Conservation (phyloP, 2,888 invertebrate genomes). For the Epirrhoe alternata region DNA sequence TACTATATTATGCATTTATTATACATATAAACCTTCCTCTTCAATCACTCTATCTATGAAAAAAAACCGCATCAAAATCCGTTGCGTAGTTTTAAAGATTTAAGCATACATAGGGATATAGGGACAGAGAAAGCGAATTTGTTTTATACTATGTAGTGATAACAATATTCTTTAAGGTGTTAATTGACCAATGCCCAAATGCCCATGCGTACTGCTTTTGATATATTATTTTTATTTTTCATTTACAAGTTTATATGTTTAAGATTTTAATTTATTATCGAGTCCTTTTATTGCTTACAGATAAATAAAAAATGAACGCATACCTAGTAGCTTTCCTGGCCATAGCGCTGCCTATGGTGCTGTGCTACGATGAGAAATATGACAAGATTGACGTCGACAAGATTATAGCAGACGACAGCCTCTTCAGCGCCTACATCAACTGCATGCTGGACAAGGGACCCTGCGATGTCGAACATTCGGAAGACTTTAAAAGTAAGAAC, state of each 20-base stretch:
- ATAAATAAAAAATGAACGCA: conserved; percentile 49
- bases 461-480: conserved; percentile 63
- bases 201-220: too few relatives aligned
- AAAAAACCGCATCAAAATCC: too few relatives aligned
- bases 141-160: too few relatives aligned
- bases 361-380: conserved; percentile 69
- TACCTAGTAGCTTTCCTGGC: conserved; percentile 49
- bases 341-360: conserved; percentile 48
- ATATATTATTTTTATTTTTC: too few relatives aligned
- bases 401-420: conserved; percentile 61
- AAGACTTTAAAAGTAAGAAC: conserved; percentile 66
- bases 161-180: too few relatives aligned
- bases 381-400: conserved; percentile 73
- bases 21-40: too few relatives aligned
- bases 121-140: too few relatives aligned
- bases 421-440: conserved; percentile 62
- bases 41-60: too few relatives aligned
- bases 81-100: too few relatives aligned
- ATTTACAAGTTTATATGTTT: neutral
- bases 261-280: neutral
- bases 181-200: too few relatives aligned
- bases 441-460: conserved; percentile 73
- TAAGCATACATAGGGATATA: too few relatives aligned
- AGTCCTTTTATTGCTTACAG: neutral
- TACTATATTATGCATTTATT: too few relatives aligned